These are phyloP conservation scores for Mugil cephalus DNA, from an alignment of 2,113 vertebrate genomes.

Conservation along the genomic window DNA sequence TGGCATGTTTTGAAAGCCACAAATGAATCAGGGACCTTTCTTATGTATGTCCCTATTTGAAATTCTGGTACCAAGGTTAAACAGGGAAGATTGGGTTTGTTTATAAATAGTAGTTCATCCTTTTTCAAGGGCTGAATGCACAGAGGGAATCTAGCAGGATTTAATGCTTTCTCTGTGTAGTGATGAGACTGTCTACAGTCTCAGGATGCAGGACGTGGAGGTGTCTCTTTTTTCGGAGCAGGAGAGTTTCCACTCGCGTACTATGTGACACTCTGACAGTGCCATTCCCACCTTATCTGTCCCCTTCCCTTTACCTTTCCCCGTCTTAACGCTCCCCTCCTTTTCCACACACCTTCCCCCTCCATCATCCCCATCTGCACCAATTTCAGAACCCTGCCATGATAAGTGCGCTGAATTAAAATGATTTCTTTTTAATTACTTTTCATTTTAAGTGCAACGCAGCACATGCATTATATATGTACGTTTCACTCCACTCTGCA, in stretches of 20 bases:
- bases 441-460: slow-evolving; percentile 69
- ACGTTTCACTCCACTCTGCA: slow-evolving; percentile 54
- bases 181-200: slow-evolving; percentile 39
- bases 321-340: background rate
- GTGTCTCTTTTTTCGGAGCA: slow-evolving; percentile 38
- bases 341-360: slow-evolving; percentile 49
- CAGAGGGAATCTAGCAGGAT: slow-evolving; percentile 18
- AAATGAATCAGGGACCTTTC: slow-evolving; percentile 49
- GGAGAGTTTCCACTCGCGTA: slow-evolving; percentile 60
- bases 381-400: slow-evolving; percentile 45
- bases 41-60: slow-evolving; percentile 34
- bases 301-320: slow-evolving; percentile 17
- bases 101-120: slow-evolving; percentile 36
- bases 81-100: slow-evolving; percentile 19
- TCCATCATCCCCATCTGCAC: slow-evolving; percentile 51
- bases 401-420: slow-evolving; percentile 71
- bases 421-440: slow-evolving; percentile 76
- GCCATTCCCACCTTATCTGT: slow-evolving; percentile 67
- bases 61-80: slow-evolving; percentile 32
- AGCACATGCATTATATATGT: slow-evolving; percentile 76
- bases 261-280: slow-evolving; percentile 63
- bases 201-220: slow-evolving; percentile 17
- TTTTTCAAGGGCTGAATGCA: slow-evolving; percentile 40
- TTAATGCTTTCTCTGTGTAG: slow-evolving; percentile 17
- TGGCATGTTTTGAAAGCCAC: slow-evolving; percentile 43